phyloP scores from a whole-genome alignment of 2,797 vertebrate genomes.

The Gobio occitaniae region DNA sequence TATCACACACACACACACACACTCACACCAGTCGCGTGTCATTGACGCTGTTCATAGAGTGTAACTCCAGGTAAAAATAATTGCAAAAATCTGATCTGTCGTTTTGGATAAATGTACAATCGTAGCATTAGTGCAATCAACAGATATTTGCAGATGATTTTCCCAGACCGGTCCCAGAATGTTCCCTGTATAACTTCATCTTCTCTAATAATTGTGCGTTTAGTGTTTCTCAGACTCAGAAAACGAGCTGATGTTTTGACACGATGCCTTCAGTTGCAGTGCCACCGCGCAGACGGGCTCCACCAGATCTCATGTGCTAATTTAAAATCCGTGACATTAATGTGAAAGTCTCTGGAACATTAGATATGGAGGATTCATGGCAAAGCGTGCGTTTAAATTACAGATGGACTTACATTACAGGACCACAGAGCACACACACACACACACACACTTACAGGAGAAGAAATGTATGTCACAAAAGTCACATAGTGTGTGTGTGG shows the following conservation, averaged over 20 bases:
- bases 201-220: not conserved
- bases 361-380: conserved; percentile 55
- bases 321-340: conserved; percentile 51
- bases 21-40: not conserved
- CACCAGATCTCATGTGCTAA: conserved; percentile 50
- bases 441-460: not conserved
- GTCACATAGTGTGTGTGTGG: not conserved
- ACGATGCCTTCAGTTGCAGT: conserved; percentile 40
- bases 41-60: not conserved
- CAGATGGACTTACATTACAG: conserved; percentile 65
- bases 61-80: not conserved
- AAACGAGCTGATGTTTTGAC: conserved; percentile 43
- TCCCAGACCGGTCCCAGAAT: not conserved
- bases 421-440: conserved; percentile 58
- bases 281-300: not conserved
- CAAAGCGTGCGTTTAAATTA: conserved; percentile 64
- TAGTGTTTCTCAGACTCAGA: conserved; percentile 8
- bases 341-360: conserved; percentile 54
- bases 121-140: not conserved
- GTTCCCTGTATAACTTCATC: not conserved
- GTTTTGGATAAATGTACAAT: conserved; percentile 1
- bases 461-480: not conserved
- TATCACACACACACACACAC: too few species aligned
- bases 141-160: not conserved
- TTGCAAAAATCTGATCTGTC: not conserved